Percentiles rank a stretch among this genome's conserved stretches.
phyloP scores from a whole-genome alignment of 2,113 vertebrate species.

The Telmatochromis brichardi region DNA sequence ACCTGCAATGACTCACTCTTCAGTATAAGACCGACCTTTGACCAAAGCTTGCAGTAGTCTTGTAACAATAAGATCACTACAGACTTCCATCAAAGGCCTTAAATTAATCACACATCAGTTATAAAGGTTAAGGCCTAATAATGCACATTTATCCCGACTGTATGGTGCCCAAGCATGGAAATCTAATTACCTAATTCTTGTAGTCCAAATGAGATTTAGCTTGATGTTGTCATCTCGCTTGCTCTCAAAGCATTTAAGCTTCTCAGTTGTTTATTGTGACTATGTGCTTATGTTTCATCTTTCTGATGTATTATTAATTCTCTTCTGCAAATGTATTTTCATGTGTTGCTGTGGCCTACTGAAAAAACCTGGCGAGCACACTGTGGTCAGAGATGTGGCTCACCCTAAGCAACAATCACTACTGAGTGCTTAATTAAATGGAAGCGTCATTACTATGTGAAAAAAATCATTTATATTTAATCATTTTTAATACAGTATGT shows the following conservation, averaged over 20 bases:
- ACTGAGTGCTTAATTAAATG: neutral
- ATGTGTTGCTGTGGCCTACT: neutral
- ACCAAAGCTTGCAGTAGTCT: neutral
- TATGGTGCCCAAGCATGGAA: neutral
- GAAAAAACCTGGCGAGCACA: neutral
- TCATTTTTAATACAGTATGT: neutral
- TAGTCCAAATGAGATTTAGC: neutral
- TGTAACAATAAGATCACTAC: neutral
- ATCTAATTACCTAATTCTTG: neutral
- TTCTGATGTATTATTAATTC: neutral
- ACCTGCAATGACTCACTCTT: neutral
- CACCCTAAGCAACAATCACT: neutral
- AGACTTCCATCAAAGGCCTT: neutral
- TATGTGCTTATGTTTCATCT: neutral
- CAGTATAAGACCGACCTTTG: neutral
- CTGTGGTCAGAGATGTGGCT: neutral
- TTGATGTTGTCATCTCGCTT: neutral
- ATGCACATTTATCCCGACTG: neutral
- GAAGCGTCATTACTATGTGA: neutral
- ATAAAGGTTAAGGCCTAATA: accelerated
- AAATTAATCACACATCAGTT: neutral
- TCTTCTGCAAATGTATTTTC: neutral
- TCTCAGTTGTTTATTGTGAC: neutral
- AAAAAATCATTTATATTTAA: neutral
- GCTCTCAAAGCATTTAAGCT: neutral